Evolutionary conservation across 2,113 vertebrate species (phyloP), one percentile per base, ranked within the genome.

Genomic region (Rhizomys pruinosus): DNA sequence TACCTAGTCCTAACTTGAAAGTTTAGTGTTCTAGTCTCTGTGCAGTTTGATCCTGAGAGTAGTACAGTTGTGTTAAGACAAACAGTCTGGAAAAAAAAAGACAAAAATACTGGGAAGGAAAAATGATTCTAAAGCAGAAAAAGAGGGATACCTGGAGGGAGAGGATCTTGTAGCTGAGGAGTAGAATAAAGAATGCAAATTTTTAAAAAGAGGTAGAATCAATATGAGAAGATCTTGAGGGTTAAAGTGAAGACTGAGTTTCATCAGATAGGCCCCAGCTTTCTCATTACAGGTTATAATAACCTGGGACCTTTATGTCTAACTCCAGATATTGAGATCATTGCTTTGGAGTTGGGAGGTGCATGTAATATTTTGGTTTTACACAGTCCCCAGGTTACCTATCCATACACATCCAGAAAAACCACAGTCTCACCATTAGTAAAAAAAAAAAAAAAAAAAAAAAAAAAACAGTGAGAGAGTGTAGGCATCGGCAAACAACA

Each of bases 181-280:
- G n/a, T 11, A 68, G 37, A 47, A 42, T n/a, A n/a, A n/a, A 79
- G 87, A 80, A 78, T 23, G 17, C 19, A 27, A 78, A 69, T 84
- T 66, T 64, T 72, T 79, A 59, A 16, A 44, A 61, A 25, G 81
- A 16, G 52, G 68, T n/a, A n/a, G 39, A 79, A 47, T 52, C 17
- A 82, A 64, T 42, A n/a, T 91, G 47, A 92, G 13, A 92, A 37
- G 39, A 79, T 25, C 10, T 85, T 16, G 44, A 81, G 20, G 76
- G 66, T 29, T 61, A 80, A 86, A 86, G 72, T 72, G 44, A 92
- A 59, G 68, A 71, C 34, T 94, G 64, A 76, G 86, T 78, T 95
- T 20, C 61, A 11, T 52, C 61, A 37, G 55, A 11, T 76, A 81
- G 25, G 23, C 17, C 32, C 74, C 3, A 66, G 47, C 59, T 91